A percentile compares a stretch with the other conserved stretches of the same genome.
These are phyloP conservation scores for Trichopoda pennipes DNA, from an alignment of 2,888 invertebrate species.

Conservation along the genomic window DNA sequence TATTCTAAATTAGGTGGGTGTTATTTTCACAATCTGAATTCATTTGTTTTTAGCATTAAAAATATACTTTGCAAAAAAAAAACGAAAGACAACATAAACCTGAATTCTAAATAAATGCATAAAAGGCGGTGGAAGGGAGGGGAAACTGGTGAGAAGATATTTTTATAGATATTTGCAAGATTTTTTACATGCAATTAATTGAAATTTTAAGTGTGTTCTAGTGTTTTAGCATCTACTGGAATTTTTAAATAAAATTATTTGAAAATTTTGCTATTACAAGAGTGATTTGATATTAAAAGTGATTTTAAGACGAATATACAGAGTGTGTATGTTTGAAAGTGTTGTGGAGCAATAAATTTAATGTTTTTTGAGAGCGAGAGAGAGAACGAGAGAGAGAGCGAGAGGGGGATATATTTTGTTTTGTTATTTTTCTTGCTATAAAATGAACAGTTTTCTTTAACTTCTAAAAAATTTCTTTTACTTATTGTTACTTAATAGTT, in stretches of 20 bases:
- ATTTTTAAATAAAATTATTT: not conserved
- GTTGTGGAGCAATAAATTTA: slow-evolving; percentile 14
- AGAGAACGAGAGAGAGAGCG: not conserved
- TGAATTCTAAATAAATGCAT: not conserved
- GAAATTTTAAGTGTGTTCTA: slow-evolving; percentile 9
- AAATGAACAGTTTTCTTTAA: slow-evolving; percentile 78
- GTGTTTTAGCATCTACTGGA: slow-evolving; percentile 23
- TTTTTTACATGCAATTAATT: slow-evolving; percentile 40
- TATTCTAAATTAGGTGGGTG: slow-evolving; percentile 29
- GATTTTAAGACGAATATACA: slow-evolving; percentile 19
- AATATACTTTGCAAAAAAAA: slow-evolving; percentile 25
- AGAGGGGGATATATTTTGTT: not conserved
- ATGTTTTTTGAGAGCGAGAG: slow-evolving; percentile 14
- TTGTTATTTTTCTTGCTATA: slow-evolving; percentile 55
- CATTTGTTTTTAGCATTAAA: slow-evolving; percentile 14
- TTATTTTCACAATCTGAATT: not conserved
- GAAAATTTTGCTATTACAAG: not conserved
- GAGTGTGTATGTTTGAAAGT: slow-evolving; percentile 27
- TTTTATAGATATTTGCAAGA: slow-evolving; percentile 13
- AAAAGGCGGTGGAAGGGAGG: not conserved
- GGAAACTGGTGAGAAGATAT: not conserved
- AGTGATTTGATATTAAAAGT: slow-evolving; percentile 28
- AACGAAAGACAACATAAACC: slow-evolving; percentile 28
- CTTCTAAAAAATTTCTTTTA: slow-evolving; percentile 35
- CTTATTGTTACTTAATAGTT: not conserved